These are phyloP conservation scores for Corythoichthys intestinalis DNA, from an alignment of 2,113 vertebrate genomes.

Conservation along the genomic window DNA sequence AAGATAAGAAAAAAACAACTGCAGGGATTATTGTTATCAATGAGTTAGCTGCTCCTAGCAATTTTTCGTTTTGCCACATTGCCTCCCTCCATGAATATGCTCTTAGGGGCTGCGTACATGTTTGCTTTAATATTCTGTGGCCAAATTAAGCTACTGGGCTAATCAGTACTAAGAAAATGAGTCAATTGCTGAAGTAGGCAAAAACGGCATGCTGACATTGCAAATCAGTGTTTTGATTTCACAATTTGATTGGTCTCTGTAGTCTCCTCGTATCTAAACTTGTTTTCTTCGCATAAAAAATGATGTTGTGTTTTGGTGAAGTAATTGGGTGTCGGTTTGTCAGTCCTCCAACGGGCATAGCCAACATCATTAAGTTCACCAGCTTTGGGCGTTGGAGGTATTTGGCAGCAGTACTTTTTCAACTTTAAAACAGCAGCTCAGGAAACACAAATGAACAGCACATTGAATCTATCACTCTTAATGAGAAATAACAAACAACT, in stretches of 20 bases:
- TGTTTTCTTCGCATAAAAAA: background rate
- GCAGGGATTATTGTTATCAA: background rate
- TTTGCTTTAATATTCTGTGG: background rate
- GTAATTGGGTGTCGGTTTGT: background rate
- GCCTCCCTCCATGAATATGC: background rate
- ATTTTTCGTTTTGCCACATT: background rate
- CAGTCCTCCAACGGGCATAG: background rate
- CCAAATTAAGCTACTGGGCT: background rate
- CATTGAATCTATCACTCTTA: background rate
- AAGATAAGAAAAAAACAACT: background rate
- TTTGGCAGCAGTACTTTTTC: background rate
- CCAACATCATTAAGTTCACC: background rate
- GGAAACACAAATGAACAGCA: background rate
- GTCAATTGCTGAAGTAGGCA: background rate
- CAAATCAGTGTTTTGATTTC: background rate
- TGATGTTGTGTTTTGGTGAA: background rate
- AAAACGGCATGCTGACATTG: background rate
- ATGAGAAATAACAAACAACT: background rate
- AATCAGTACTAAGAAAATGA: background rate
- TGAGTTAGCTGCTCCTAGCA: background rate
- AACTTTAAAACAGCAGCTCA: background rate
- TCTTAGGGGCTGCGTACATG: background rate
- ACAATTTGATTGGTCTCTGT: background rate
- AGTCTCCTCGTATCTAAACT: no score
- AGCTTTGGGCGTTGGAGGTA: background rate